A percentile compares a stretch with the other conserved stretches of the same genome.
These are phyloP conservation scores for Horisme vitalbata DNA, from an alignment of 2,888 invertebrate species.

Conservation along the genomic window DNA sequence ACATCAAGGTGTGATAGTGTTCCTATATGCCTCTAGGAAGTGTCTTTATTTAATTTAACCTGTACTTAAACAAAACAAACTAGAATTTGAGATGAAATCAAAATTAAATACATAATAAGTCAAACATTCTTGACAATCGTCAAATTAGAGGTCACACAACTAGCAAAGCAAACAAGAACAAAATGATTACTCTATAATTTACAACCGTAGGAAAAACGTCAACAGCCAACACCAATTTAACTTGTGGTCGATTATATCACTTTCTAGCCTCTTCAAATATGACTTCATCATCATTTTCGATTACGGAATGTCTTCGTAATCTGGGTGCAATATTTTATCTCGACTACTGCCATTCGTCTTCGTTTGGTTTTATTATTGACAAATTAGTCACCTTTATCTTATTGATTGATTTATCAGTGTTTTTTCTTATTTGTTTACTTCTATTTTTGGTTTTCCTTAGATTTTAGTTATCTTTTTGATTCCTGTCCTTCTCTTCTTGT, in stretches of 20 bases:
- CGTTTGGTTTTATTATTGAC: slow-evolving; percentile 25
- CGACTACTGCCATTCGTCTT: slow-evolving; percentile 19
- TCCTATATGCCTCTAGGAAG: too few species aligned
- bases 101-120: too few species aligned
- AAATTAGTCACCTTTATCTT: slow-evolving; percentile 24
- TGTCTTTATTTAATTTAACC: too few species aligned
- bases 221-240: slow-evolving; percentile 5
- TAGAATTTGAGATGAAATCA: too few species aligned
- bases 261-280: slow-evolving; percentile 26
- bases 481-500: too few species aligned
- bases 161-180: slow-evolving; percentile 3
- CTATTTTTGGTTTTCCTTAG: neutral
- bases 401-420: slow-evolving; percentile 9
- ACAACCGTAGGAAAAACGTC: slow-evolving; percentile 3
- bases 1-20: too few species aligned
- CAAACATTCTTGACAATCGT: neutral
- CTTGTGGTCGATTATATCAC: slow-evolving; percentile 21
- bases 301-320: slow-evolving; percentile 22
- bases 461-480: neutral
- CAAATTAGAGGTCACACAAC: neutral
- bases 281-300: slow-evolving; percentile 19
- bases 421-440: slow-evolving; percentile 1
- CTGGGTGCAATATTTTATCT: slow-evolving; percentile 17
- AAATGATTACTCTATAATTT: slow-evolving; percentile 1
- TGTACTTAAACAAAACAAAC: too few species aligned